These are phyloP conservation scores for Drosophila rufa DNA, from an alignment of 1,140 invertebrate species.

Conservation along the genomic window DNA sequence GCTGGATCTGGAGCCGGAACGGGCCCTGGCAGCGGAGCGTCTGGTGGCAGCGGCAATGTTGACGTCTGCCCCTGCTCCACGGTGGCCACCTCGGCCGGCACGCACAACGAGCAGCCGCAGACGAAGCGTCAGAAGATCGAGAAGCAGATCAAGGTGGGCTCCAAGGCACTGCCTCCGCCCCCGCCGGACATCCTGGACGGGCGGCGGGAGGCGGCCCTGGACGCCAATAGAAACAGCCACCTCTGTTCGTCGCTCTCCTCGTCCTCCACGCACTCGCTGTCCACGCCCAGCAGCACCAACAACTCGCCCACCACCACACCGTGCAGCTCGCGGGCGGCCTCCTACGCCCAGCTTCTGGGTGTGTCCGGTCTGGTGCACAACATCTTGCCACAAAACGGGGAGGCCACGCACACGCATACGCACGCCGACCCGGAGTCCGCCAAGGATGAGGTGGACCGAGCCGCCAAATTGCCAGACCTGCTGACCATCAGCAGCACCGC, in stretches of 20 bases:
- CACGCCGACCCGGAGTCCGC: slow-evolving; percentile 18
- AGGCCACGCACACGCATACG: slow-evolving; percentile 8
- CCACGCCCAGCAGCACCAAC: slow-evolving; percentile 68
- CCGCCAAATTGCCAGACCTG: slow-evolving; percentile 66
- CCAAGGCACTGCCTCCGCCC: slow-evolving; percentile 38
- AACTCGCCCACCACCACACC: slow-evolving; percentile 79
- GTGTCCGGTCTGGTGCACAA: slow-evolving; percentile 70
- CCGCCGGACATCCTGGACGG: slow-evolving; percentile 75
- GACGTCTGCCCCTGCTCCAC: slow-evolving; percentile 45
- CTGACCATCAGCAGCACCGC: slow-evolving; percentile 29
- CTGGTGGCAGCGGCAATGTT: slow-evolving; percentile 7
- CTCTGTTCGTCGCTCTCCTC: slow-evolving; percentile 78
- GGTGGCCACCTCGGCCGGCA: slow-evolving; percentile 26
- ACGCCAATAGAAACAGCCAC: slow-evolving; percentile 68
- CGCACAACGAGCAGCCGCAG: slow-evolving; percentile 75
- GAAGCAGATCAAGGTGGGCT: slow-evolving; percentile 78
- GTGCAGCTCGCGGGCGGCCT: slow-evolving; percentile 68
- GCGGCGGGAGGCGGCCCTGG: slow-evolving; percentile 24
- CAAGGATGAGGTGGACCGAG: slow-evolving; percentile 76
- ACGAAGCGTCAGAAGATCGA: slow-evolving; percentile 82
- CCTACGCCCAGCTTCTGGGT: slow-evolving; percentile 68
- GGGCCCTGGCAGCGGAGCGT: slow-evolving; percentile 20
- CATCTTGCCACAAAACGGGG: slow-evolving; percentile 69
- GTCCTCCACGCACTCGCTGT: slow-evolving; percentile 70
- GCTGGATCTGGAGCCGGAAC: slow-evolving; percentile 46